Evolutionary conservation across 1,140 invertebrate species (phyloP).

Genomic region (Eubasilissa regina): DNA sequence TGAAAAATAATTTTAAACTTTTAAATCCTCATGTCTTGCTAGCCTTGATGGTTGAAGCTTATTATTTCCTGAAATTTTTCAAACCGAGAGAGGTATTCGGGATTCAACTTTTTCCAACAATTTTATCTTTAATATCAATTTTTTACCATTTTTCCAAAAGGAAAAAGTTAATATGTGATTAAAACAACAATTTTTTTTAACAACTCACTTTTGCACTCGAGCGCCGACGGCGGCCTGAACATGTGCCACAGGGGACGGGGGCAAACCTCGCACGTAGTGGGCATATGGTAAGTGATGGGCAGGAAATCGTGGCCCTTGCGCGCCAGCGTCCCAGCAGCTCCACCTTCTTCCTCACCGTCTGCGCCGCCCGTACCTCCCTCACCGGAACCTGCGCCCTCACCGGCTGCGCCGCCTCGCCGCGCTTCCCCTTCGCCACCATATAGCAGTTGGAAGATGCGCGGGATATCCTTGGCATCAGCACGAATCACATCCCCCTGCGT

Average conservation of each 20-base stretch:
- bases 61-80: no score
- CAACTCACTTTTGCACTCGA: slow-evolving; percentile 91
- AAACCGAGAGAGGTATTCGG: no score
- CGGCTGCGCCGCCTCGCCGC: slow-evolving; percentile 83
- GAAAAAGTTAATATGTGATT: no score
- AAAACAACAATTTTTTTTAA: no score
- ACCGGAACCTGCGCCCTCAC: slow-evolving; percentile 75
- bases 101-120: no score
- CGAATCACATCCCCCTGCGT: slow-evolving; percentile 99
- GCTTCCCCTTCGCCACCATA: slow-evolving; percentile 96
- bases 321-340: slow-evolving; percentile 74
- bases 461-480: slow-evolving; percentile 98
- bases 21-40: no score
- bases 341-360: slow-evolving; percentile 62
- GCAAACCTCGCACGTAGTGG: slow-evolving; percentile 97
- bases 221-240: slow-evolving; percentile 95
- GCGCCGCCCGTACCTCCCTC: slow-evolving; percentile 54
- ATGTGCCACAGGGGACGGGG: slow-evolving; percentile 97
- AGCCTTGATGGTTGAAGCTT: no score
- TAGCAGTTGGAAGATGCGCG: slow-evolving; percentile 97
- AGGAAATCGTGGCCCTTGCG: slow-evolving; percentile 98
- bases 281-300: slow-evolving; percentile 97
- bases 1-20: no score
- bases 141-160: no score
- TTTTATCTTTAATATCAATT: no score